Evolutionary conservation across 37 sponge, comb jelly and placozoan genomes (phyloP).

Genomic region (Aplysina aerophoba): DNA sequence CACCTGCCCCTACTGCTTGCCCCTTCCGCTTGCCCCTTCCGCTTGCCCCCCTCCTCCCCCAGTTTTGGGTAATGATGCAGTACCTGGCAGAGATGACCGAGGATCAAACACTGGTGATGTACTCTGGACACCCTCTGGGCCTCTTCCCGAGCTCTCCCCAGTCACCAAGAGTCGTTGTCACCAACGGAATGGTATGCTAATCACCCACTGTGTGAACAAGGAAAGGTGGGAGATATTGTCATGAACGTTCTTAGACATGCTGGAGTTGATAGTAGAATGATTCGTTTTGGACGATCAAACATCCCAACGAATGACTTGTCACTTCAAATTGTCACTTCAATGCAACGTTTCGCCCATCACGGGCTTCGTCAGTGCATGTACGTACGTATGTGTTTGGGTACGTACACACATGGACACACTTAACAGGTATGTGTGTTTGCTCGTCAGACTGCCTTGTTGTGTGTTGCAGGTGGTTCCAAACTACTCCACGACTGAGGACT

Average conservation of each 20-base stretch:
- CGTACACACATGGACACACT: neutral
- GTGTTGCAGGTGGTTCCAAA: constrained; percentile 86
- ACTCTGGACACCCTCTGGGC: constrained; percentile 98
- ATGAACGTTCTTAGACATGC: no score
- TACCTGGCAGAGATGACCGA: constrained; percentile 89
- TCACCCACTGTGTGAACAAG: neutral
- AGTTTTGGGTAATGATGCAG: constrained; percentile 95
- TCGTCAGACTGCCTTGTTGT: neutral
- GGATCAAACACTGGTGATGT: constrained; percentile 95
- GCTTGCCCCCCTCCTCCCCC: neutral
- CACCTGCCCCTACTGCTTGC: neutral
- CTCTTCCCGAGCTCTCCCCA: constrained; percentile 85
- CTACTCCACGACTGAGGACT: constrained; percentile 86
- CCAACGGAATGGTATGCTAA: constrained; percentile 91
- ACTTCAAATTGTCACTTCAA: no score
- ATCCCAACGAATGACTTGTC: no score
- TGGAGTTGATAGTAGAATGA: no score
- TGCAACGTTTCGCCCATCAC: no score
- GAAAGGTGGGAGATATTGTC: no score
- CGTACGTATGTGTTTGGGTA: neutral
- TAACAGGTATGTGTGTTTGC: no score
- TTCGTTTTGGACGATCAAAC: no score
- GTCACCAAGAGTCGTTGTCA: constrained; percentile 91
- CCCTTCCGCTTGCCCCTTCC: neutral
- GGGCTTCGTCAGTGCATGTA: no score